phyloP scores from a whole-genome alignment of 2,113 vertebrate genomes.

The Gobiocypris rarus region DNA sequence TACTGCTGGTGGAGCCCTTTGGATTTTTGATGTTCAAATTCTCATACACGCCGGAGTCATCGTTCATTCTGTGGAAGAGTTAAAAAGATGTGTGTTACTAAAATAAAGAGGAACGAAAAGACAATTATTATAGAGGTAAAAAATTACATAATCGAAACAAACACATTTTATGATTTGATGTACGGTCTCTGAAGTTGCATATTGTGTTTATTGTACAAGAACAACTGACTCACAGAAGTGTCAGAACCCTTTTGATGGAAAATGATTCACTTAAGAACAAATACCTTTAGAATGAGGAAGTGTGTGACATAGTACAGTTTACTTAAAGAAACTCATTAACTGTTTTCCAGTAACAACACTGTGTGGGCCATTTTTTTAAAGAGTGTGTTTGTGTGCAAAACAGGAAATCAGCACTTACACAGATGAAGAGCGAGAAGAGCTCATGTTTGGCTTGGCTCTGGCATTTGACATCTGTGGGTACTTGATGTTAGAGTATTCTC shows the following conservation, averaged over 20 bases:
- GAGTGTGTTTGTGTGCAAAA: background rate
- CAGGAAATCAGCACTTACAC: slow-evolving; percentile 70
- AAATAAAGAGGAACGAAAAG: slow-evolving; percentile 6
- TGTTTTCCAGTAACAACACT: slow-evolving; percentile 12
- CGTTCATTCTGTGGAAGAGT: slow-evolving; percentile 74
- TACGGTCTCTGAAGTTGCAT: background rate
- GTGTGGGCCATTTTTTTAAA: background rate
- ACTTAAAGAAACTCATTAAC: slow-evolving; percentile 11
- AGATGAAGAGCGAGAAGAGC: slow-evolving; percentile 67
- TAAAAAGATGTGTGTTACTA: background rate
- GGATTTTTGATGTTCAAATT: slow-evolving; percentile 87
- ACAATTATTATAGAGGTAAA: background rate
- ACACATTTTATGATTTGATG: background rate
- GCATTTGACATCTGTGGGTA: slow-evolving; percentile 77
- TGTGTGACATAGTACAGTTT: background rate
- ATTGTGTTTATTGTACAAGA: background rate
- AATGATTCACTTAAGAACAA: slow-evolving; percentile 31
- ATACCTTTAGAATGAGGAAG: slow-evolving; percentile 22
- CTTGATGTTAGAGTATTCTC: slow-evolving; percentile 83
- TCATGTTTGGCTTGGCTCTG: slow-evolving; percentile 73
- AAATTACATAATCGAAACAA: background rate
- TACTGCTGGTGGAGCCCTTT: slow-evolving; percentile 77
- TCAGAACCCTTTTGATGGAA: slow-evolving; percentile 26
- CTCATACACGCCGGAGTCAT: slow-evolving; percentile 86
- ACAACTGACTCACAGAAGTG: background rate